Conservation (phyloP, 2,888 invertebrate genomes). For the Drosophila mercatorum region DNA sequence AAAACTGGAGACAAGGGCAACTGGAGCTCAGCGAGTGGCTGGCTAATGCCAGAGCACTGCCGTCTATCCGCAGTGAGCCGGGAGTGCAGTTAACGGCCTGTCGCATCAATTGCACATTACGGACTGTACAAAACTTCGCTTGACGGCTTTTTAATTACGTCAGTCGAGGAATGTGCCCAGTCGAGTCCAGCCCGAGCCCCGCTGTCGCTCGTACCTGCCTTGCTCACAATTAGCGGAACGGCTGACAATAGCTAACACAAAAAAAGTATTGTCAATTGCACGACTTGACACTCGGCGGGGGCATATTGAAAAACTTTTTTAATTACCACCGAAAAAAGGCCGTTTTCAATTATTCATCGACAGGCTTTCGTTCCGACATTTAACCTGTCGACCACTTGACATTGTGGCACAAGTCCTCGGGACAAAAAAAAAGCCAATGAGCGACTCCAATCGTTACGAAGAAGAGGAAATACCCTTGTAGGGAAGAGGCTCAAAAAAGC, state of each 20-base stretch:
- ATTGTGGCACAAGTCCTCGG: constrained; percentile 23
- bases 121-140: constrained; percentile 50
- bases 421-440: neutral
- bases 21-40: constrained; percentile 5
- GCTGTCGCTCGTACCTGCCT: neutral
- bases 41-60: constrained; percentile 5
- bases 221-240: constrained; percentile 51
- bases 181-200: constrained; percentile 9
- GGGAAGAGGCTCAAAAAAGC: neutral
- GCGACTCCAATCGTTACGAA: neutral
- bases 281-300: constrained; percentile 45
- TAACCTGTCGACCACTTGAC: constrained; percentile 73
- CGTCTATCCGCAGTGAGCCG: constrained; percentile 14
- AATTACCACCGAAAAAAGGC: constrained; percentile 60
- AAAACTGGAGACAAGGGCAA: constrained; percentile 54
- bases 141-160: constrained; percentile 78
- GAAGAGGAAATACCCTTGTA: constrained; percentile 1
- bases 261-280: constrained; percentile 56
- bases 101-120: constrained; percentile 77
- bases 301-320: constrained; percentile 72
- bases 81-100: constrained; percentile 67
- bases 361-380: constrained; percentile 53
- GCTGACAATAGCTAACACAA: constrained; percentile 48
- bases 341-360: constrained; percentile 75
- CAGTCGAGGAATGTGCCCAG: constrained; percentile 51